A percentile compares a stretch with the other conserved stretches of the same genome.
phyloP scores from a whole-genome alignment of 2,888 invertebrate species.

The Halictus quadricinctus region DNA sequence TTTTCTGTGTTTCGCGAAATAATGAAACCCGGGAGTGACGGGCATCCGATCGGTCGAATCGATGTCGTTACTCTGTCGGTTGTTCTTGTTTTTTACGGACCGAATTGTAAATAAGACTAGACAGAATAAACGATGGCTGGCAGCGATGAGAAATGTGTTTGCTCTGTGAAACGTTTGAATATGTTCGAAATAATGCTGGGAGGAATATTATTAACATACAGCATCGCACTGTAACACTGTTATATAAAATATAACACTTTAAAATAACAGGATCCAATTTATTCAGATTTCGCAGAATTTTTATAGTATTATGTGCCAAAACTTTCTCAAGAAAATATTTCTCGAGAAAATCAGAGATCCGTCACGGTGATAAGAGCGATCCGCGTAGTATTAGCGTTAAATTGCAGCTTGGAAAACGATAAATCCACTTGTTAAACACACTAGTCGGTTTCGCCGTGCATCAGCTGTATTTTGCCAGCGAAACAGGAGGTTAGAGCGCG shows the following conservation, averaged over 20 bases:
- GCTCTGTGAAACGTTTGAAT: not conserved
- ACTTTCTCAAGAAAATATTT: too few relatives aligned
- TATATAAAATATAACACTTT: too few relatives aligned
- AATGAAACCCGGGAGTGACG: slow-evolving; percentile 44
- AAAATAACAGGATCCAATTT: too few relatives aligned
- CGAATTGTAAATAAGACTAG: not conserved
- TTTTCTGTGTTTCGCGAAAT: slow-evolving; percentile 19
- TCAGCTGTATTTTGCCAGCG: too few relatives aligned
- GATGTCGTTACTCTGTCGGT: not conserved
- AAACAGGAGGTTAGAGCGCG: not conserved
- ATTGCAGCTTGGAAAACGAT: not conserved
- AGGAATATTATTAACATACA: not conserved
- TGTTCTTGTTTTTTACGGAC: not conserved
- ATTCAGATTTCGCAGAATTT: too few relatives aligned
- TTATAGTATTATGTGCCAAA: too few relatives aligned
- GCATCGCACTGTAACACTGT: too few relatives aligned
- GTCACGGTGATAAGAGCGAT: too few relatives aligned
- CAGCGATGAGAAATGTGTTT: not conserved
- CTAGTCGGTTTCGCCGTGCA: not conserved
- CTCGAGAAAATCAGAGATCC: too few relatives aligned
- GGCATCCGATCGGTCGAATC: slow-evolving; percentile 30
- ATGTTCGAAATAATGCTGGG: not conserved
- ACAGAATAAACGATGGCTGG: not conserved
- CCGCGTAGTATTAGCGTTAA: not conserved
- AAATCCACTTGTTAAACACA: not conserved